Base-by-base conservation (phyloP, 2,888 invertebrate genomes). In the Gandaritis pyraliata region DNA sequence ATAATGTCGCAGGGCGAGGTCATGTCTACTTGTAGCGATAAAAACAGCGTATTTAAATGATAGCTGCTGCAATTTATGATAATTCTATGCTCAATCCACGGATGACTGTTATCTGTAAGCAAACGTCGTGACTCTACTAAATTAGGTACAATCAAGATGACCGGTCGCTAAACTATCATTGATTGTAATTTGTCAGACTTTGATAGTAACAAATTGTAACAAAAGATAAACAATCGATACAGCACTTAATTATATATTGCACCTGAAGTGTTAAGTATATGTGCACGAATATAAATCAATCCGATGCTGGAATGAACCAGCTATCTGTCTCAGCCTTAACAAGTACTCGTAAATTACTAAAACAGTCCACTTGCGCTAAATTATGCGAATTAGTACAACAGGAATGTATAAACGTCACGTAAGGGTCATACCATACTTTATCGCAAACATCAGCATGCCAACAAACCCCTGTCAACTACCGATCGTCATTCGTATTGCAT, bases 361-460 rank as follows among this genome's bases (percentile, higher is more conserved):
- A 51, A 63, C 65, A 63, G 59, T 61, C 62, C 59, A 65, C 59
- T 69, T 66, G 63, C 59, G 59, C 53, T 66, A 63, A 69, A 65
- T 69, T 61, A 69, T 61, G 66, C 62, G 62, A 66, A 69, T 69
- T 64, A 61, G 52, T 61, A 58, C 52, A 59, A 63, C 49, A 63
- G 36, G 55, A 56, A 64, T 64, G 64, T 52, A 39, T 48, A 33
- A 49, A 57, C 36, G 52, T 53, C 59, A 64, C 64, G 64, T 45
- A n/a, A 64, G 15, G 55, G 45, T 55, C 15, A 59, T 23, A 49
- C 58, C 46, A 54, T 13, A 54, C 36, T 18, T 36, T 18, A 46
- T 46, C 15, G 16, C 52, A 12, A 13, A 6, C 30, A 10, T 33
- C 2, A 23, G 18, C n/a, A 46, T 46, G 23, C 23, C 18, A 46